Conservation (phyloP, 2,888 invertebrate genomes). For the Drosophila lutescens region DNA sequence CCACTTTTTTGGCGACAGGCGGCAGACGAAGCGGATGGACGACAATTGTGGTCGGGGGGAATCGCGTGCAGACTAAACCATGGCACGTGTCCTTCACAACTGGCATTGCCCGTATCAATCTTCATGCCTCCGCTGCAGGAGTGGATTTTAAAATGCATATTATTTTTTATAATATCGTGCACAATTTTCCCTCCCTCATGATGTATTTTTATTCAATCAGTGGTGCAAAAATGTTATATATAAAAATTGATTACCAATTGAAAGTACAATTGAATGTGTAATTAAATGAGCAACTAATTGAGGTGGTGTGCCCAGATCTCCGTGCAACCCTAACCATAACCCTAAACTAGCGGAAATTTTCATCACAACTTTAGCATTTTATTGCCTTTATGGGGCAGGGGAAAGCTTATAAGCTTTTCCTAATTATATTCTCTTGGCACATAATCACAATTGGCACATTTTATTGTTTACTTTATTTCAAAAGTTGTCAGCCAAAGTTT, state of each 20-base stretch:
- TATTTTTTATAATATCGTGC: conserved; percentile 50
- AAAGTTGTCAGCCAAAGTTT: conserved; percentile 48
- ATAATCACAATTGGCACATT: conserved; percentile 68
- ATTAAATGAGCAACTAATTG: conserved; percentile 55
- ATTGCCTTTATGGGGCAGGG: conserved; percentile 2
- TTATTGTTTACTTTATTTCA: conserved; percentile 66
- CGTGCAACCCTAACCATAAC: conserved; percentile 12
- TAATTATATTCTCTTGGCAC: conserved; percentile 57
- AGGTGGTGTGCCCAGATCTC: neutral
- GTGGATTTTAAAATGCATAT: conserved; percentile 62
- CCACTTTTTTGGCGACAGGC: conserved; percentile 64
- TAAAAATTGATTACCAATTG: conserved; percentile 6
- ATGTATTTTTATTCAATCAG: conserved; percentile 59
- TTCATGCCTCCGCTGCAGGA: conserved; percentile 30
- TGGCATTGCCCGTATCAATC: conserved; percentile 22
- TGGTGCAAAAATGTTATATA: conserved; percentile 6
- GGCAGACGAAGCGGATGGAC: conserved; percentile 32
- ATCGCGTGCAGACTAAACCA: conserved; percentile 64
- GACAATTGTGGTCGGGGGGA: conserved; percentile 15
- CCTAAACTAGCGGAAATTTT: conserved; percentile 22
- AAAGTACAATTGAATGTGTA: neutral
- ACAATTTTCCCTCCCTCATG: neutral
- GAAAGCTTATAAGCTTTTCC: conserved; percentile 7
- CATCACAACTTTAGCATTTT: conserved; percentile 42
- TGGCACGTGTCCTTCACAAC: conserved; percentile 58